phyloP scores from a whole-genome alignment of 2,113 vertebrate genomes.

The Panthera tigris region DNA sequence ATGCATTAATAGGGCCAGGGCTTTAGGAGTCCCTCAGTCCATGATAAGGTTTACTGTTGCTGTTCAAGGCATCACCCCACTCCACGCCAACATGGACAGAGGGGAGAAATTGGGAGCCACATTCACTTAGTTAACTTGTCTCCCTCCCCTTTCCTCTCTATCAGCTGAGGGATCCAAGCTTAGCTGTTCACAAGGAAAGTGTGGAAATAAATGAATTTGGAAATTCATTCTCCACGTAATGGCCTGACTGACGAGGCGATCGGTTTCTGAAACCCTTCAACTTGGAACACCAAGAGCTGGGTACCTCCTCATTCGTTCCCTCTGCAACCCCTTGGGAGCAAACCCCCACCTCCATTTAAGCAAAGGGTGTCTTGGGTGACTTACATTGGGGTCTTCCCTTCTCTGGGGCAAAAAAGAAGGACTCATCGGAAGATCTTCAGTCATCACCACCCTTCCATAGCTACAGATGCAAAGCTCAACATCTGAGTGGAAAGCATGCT shows the following conservation, averaged over 20 bases:
- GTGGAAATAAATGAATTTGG: not conserved
- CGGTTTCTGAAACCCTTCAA: not conserved
- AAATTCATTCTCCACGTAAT: not conserved
- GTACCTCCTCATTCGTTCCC: not conserved
- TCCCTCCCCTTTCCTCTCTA: not conserved
- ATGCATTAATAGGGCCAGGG: too few relatives aligned
- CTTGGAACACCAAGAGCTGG: not conserved
- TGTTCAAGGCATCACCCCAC: too few relatives aligned
- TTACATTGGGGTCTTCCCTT: not conserved
- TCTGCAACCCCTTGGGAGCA: not conserved
- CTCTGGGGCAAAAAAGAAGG: not conserved
- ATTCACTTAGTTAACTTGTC: not conserved
- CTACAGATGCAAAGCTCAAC: not conserved
- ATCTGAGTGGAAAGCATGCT: not conserved
- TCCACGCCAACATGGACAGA: not conserved
- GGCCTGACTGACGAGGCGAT: not conserved
- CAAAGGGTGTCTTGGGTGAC: not conserved
- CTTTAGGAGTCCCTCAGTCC: rapidly evolving
- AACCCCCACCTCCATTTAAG: not conserved
- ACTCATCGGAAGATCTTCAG: not conserved
- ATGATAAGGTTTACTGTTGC: too few relatives aligned
- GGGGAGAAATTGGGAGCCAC: not conserved
- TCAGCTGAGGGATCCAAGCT: not conserved
- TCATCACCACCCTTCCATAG: not conserved
- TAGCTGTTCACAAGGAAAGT: not conserved